A percentile compares a stretch with the other conserved stretches of the same genome.
These are phyloP conservation scores for Syrista parreyssii DNA, from an alignment of 2,888 invertebrate species.

Conservation along the genomic window DNA sequence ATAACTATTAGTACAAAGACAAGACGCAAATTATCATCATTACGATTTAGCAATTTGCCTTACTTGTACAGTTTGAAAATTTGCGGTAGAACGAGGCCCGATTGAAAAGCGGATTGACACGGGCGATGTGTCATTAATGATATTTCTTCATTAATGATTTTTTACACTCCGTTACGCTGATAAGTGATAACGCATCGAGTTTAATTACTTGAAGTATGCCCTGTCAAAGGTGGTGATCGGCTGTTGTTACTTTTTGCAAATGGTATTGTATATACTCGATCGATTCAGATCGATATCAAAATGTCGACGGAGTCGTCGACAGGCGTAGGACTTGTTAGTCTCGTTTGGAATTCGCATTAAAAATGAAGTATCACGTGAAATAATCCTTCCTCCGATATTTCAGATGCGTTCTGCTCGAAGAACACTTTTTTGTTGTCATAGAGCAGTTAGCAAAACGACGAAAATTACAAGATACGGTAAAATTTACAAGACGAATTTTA, in stretches of 20 bases:
- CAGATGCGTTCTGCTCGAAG: background rate
- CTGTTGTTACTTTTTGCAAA: background rate
- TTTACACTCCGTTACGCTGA: background rate
- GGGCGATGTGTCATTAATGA: background rate
- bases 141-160: background rate
- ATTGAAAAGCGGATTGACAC: background rate
- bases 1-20: constrained; percentile 29
- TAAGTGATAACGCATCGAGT: no score
- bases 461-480: constrained; percentile 19
- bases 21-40: constrained; percentile 27
- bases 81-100: background rate
- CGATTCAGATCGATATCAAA: background rate
- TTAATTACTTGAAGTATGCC: background rate
- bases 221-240: background rate
- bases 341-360: background rate
- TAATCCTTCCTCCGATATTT: background rate
- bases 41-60: constrained; percentile 29
- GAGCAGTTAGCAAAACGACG: background rate
- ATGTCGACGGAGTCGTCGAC: background rate
- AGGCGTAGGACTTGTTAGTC: background rate
- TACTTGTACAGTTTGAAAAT: constrained; percentile 27
- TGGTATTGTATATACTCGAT: background rate
- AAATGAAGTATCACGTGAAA: background rate
- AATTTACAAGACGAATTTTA: constrained; percentile 28
- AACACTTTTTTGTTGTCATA: background rate